phyloP scores from a whole-genome alignment of 2,113 vertebrate genomes.

The Sander lucioperca region DNA sequence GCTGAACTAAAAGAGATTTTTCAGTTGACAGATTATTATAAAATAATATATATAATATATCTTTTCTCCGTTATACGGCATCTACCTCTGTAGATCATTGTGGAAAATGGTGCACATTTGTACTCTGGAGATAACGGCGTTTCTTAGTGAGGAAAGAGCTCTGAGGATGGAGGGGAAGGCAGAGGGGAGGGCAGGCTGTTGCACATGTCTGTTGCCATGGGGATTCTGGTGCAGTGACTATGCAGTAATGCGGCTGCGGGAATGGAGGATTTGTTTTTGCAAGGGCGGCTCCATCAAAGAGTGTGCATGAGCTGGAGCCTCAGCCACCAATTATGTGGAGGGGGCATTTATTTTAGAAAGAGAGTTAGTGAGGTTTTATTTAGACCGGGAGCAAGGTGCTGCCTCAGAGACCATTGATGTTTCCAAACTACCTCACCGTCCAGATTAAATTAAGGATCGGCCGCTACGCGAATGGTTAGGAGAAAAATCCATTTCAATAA shows the following conservation, averaged over 20 bases:
- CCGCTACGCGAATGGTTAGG: conserved; percentile 60
- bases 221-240: conserved; percentile 83
- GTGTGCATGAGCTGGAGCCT: conserved; percentile 68
- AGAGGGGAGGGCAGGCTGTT: conserved; percentile 68
- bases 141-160: conserved; percentile 49
- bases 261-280: conserved; percentile 78
- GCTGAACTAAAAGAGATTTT: conserved; percentile 70
- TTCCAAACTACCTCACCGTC: conserved; percentile 67
- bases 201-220: conserved; percentile 86
- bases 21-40: conserved; percentile 73
- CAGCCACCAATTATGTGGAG: conserved; percentile 72
- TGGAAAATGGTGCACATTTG: conserved; percentile 70
- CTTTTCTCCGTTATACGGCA: conserved; percentile 58
- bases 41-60: conserved; percentile 55
- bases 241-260: conserved; percentile 78
- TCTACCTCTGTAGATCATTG: conserved; percentile 69
- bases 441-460: conserved; percentile 77
- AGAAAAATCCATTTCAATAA: conserved; percentile 82
- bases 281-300: conserved; percentile 49
- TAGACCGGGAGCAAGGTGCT: conserved; percentile 62
- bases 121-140: conserved; percentile 55
- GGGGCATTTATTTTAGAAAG: conserved; percentile 72
- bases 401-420: conserved; percentile 69
- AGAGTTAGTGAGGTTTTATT: conserved; percentile 61
- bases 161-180: conserved; percentile 20